Evolutionary conservation across 2,888 invertebrate species (phyloP).

Genomic region (Ypsolopha scabrella): DNA sequence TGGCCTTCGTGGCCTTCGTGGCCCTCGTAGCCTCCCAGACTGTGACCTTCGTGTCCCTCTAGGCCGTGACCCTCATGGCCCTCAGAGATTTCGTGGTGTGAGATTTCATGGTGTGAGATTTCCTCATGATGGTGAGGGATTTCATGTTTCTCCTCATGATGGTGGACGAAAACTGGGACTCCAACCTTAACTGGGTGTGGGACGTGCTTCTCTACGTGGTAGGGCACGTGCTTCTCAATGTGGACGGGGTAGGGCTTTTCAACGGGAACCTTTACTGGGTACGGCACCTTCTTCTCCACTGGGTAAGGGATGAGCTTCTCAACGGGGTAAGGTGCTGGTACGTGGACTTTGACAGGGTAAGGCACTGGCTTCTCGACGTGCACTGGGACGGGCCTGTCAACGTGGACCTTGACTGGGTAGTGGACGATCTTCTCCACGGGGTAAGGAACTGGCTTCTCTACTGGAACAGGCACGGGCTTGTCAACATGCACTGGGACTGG

Average conservation of each 20-base stretch:
- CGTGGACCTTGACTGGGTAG: constrained; percentile 76
- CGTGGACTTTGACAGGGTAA: constrained; percentile 78
- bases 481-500: constrained; percentile 77
- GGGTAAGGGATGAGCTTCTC: constrained; percentile 75
- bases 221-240: constrained; percentile 78
- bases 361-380: constrained; percentile 85
- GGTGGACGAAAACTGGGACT: constrained; percentile 72
- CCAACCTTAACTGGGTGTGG: constrained; percentile 79
- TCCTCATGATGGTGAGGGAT: constrained; percentile 15
- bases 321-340: constrained; percentile 78
- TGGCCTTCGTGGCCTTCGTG: constrained; percentile 8
- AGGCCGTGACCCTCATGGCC: constrained; percentile 13
- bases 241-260: constrained; percentile 71
- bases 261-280: constrained; percentile 74
- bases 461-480: constrained; percentile 76
- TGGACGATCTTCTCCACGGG: constrained; percentile 79
- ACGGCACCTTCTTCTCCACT: constrained; percentile 74
- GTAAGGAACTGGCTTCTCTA: constrained; percentile 82
- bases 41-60: constrained; percentile 10
- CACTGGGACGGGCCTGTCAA: constrained; percentile 78
- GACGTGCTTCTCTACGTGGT: constrained; percentile 75
- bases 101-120: constrained; percentile 5
- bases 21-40: constrained; percentile 1
- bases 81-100: constrained; percentile 8
- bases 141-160: constrained; percentile 27